Conservation (phyloP, 2,113 vertebrate genomes). For the Paracanthobrama guichenoti region DNA sequence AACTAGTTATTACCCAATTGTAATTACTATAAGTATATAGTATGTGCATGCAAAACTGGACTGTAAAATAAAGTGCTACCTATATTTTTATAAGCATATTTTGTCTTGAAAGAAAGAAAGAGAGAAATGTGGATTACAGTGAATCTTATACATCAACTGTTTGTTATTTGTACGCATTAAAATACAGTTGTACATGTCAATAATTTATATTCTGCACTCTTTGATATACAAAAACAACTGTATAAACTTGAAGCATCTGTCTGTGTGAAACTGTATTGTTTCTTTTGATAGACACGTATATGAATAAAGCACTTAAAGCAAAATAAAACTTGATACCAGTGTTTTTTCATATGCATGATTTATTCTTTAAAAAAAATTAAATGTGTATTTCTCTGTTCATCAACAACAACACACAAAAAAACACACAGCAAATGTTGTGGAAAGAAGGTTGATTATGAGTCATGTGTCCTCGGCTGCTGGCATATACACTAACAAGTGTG, state of each 20-base stretch:
- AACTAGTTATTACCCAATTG: too few relatives aligned
- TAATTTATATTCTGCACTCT: constrained; percentile 20
- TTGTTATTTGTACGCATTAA: neutral
- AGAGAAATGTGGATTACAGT: neutral
- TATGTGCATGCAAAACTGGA: too few relatives aligned
- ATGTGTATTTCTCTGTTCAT: constrained; percentile 71
- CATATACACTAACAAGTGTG: constrained; percentile 67
- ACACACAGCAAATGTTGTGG: constrained; percentile 69
- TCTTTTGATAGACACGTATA: constrained; percentile 16
- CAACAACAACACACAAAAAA: constrained; percentile 73
- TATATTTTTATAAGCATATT: constrained; percentile 21
- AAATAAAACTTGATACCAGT: neutral
- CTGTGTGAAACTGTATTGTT: neutral
- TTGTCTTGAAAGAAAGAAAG: neutral
- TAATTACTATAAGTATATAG: too few relatives aligned
- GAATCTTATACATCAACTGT: too few relatives aligned
- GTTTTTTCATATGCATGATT: constrained; percentile 69
- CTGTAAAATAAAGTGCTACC: neutral
- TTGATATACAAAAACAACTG: neutral
- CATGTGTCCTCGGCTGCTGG: constrained; percentile 75
- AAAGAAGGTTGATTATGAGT: constrained; percentile 71
- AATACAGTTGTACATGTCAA: constrained; percentile 21
- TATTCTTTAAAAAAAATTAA: constrained; percentile 81
- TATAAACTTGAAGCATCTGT: neutral
- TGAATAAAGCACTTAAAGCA: constrained; percentile 56